Conservation (phyloP, 2,888 invertebrate species). For the Sceliomorpha sp. region DNA sequence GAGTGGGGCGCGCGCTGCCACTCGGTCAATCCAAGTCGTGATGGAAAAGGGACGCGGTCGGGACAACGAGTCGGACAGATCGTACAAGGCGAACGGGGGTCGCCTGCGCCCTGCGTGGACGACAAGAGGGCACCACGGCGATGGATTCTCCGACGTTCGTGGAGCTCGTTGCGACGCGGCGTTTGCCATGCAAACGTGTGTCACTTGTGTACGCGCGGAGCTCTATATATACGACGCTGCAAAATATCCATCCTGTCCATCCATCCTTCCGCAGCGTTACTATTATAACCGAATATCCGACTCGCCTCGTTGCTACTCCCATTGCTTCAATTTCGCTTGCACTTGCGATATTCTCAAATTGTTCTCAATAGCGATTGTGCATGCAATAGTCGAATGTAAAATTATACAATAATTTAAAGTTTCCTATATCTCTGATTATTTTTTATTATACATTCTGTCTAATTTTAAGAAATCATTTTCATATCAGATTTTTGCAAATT, state of each 20-base stretch:
- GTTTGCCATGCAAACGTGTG: slow-evolving; percentile 46
- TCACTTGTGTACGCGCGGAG: too few species aligned
- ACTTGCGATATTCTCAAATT: slow-evolving; percentile 2
- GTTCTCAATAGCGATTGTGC: neutral
- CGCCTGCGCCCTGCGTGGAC: slow-evolving; percentile 53
- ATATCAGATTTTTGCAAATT: too few species aligned
- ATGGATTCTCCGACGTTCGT: slow-evolving; percentile 7
- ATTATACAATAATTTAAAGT: neutral
- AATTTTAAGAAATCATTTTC: too few species aligned
- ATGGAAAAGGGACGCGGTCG: slow-evolving; percentile 43
- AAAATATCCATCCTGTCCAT: slow-evolving; percentile 70
- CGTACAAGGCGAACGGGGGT: slow-evolving; percentile 56
- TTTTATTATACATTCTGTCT: neutral
- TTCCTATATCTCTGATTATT: neutral
- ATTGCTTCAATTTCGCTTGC: slow-evolving; percentile 1
- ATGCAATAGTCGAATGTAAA: neutral
- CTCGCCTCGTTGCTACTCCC: slow-evolving; percentile 47
- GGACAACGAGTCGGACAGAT: slow-evolving; percentile 34
- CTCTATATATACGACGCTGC: slow-evolving; percentile 58
- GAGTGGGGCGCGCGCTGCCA: slow-evolving; percentile 30
- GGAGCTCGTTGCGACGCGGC: slow-evolving; percentile 14
- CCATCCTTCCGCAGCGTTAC: slow-evolving; percentile 65
- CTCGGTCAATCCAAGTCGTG: slow-evolving; percentile 55
- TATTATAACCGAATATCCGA: slow-evolving; percentile 62
- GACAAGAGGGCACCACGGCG: slow-evolving; percentile 48